Percentiles rank a stretch among this genome's conserved stretches.
Conservation (phyloP, 2,113 vertebrate species). For the Pygoscelis adeliae region DNA sequence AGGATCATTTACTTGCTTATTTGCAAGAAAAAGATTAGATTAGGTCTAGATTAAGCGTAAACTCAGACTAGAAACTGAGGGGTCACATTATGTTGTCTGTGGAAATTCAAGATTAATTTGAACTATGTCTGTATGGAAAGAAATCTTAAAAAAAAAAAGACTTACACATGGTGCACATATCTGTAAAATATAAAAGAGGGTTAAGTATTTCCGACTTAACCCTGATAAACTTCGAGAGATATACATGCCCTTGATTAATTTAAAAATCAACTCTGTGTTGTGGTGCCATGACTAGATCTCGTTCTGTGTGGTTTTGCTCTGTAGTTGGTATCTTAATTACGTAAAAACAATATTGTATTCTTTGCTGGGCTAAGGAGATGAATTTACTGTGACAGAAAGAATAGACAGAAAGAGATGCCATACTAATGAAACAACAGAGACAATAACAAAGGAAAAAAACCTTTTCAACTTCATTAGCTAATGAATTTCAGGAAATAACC, state of each 20-base stretch:
- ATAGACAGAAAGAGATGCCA: slow-evolving; percentile 32
- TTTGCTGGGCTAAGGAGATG: not conserved
- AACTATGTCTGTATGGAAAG: not conserved
- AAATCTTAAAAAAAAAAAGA: not conserved
- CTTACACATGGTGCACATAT: not conserved
- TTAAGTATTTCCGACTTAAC: not conserved
- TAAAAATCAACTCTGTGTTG: not conserved
- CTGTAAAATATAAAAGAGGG: not conserved
- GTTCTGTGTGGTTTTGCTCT: not conserved
- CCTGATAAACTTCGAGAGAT: not conserved
- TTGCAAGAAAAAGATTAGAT: not conserved
- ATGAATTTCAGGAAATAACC: slow-evolving; percentile 42
- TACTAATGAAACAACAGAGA: slow-evolving; percentile 27
- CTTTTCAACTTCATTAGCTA: slow-evolving; percentile 23
- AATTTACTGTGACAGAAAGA: slow-evolving; percentile 35
- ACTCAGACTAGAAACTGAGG: not conserved
- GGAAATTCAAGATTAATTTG: not conserved
- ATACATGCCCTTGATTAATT: not conserved
- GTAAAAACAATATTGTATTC: not conserved
- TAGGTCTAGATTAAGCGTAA: not conserved
- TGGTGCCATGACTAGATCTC: not conserved
- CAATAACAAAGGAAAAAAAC: slow-evolving; percentile 1
- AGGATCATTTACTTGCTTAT: not conserved
- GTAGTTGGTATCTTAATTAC: not conserved
- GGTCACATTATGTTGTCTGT: not conserved